Evolutionary conservation across 2,113 vertebrate species (phyloP), one percentile per base, ranked within the genome.

Genomic region (Platichthys stellatus): DNA sequence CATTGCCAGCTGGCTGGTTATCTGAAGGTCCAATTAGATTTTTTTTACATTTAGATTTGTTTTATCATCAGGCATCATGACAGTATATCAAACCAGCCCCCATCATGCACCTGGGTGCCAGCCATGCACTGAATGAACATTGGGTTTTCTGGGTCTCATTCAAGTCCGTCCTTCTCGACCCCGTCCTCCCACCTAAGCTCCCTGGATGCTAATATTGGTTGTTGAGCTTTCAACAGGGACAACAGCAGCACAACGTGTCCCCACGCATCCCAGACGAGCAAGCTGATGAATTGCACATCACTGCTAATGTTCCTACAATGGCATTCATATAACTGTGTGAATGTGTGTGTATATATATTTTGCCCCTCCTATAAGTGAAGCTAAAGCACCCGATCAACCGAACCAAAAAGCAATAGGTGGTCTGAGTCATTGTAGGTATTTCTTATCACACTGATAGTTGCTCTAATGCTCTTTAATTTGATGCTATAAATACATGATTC

Each of bases 181-280:
- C 49, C 17, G 6, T 69, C 72, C 75, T 76, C 28, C 71, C 40
- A 62, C 75, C 67, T 82, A 79, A 58, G 66, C 66, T 62, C 59
- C 40, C 59, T 80, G 20, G 81, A 81, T 83, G 78, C 64, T 75
- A 72, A 74, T 81, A 75, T 70, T 67, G 70, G 65, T 23, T 23
- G 58, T 63, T 56, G 73, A 83, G 86, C 61, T 80, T 78, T 83
- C 87, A 82, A 88, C 70, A 35, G 76, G 69, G 72, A 86, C 76
- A 58, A 75, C 51, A 26, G 60, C 63, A 62, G 78, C 68, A 90
- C 86, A 89, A 81, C 81, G 82, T 88, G 87, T 89, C 82, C 84
- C 74, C 47, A 61, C 14, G 69, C 69, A 84, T 88, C 72, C 69
- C 72, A 56, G 75, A 86, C 83, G 78, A 83, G 82, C 76, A 64